Percentiles rank a stretch among this genome's conserved stretches.
Conservation (phyloP, 2,888 invertebrate species). For the Poecilus cupreus region DNA sequence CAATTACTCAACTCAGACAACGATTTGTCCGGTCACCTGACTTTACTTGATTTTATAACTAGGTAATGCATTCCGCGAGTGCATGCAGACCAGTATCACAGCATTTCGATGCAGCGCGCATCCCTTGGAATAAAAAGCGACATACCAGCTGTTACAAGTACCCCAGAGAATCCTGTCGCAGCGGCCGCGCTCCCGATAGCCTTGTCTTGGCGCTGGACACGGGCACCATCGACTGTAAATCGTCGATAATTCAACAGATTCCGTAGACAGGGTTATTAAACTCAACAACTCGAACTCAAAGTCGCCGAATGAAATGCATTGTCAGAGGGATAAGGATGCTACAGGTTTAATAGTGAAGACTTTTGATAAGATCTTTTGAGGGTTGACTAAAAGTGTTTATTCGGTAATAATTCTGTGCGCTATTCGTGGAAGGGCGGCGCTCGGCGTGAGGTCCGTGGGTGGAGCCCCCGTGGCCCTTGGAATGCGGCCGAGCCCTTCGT, state of each 20-base stretch:
- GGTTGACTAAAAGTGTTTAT: conserved; percentile 32
- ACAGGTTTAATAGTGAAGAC: conserved; percentile 1
- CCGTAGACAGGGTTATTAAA: neutral
- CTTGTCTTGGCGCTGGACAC: conserved; percentile 32
- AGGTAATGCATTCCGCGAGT: conserved; percentile 10
- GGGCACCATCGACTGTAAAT: conserved; percentile 45
- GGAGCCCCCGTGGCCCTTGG: conserved; percentile 26
- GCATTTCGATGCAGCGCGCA: conserved; percentile 50
- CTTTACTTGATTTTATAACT: neutral
- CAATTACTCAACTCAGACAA: conserved; percentile 39
- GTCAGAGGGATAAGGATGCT: neutral
- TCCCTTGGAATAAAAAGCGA: conserved; percentile 8
- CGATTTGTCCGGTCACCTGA: conserved; percentile 20
- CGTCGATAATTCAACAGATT: conserved; percentile 28
- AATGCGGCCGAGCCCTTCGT: conserved; percentile 20
- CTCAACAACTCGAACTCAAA: conserved; percentile 6
- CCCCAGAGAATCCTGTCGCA: conserved; percentile 44
- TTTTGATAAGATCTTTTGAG: conserved; percentile 15
- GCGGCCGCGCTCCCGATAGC: conserved; percentile 24
- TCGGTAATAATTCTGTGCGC: conserved; percentile 31
- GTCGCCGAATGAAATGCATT: conserved; percentile 3
- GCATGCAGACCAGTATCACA: conserved; percentile 17
- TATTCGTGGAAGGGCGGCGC: conserved; percentile 34
- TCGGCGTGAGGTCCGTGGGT: conserved; percentile 45
- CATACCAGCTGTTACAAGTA: conserved; percentile 10